Evolutionary conservation across 1,140 invertebrate species (phyloP).

Genomic region (Melanaphis sacchari): DNA sequence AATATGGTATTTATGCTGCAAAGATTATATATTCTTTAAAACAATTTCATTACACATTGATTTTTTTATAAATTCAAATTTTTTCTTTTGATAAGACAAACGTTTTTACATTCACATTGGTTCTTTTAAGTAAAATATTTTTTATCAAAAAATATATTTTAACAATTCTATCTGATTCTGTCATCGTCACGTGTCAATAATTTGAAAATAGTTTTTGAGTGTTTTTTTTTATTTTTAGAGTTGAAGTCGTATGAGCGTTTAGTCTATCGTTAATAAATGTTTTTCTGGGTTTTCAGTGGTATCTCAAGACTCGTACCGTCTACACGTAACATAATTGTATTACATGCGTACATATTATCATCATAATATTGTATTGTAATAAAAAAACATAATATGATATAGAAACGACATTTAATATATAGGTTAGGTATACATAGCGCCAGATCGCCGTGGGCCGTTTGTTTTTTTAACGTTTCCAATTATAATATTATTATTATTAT

Average conservation of each 20-base stretch:
- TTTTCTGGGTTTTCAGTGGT: not conserved
- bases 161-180: no score
- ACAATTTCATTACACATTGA: not conserved
- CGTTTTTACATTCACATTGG: no score
- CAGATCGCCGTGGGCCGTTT: not conserved
- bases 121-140: no score
- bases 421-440: not conserved
- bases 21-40: no score
- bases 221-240: not conserved
- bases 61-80: no score
- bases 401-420: not conserved
- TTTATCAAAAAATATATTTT: no score
- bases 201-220: not conserved
- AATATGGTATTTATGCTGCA: no score
- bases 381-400: not conserved
- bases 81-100: no score
- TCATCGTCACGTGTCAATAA: not conserved
- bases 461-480: conserved; percentile 36
- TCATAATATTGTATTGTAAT: not conserved
- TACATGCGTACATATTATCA: not conserved
- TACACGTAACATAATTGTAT: not conserved
- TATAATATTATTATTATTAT: conserved; percentile 27
- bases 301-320: not conserved
- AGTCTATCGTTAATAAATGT: not conserved
- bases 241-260: not conserved